A percentile compares a stretch with the other conserved stretches of the same genome.
phyloP scores from a whole-genome alignment of 1,140 invertebrate genomes.

The Drosophila baimaii region DNA sequence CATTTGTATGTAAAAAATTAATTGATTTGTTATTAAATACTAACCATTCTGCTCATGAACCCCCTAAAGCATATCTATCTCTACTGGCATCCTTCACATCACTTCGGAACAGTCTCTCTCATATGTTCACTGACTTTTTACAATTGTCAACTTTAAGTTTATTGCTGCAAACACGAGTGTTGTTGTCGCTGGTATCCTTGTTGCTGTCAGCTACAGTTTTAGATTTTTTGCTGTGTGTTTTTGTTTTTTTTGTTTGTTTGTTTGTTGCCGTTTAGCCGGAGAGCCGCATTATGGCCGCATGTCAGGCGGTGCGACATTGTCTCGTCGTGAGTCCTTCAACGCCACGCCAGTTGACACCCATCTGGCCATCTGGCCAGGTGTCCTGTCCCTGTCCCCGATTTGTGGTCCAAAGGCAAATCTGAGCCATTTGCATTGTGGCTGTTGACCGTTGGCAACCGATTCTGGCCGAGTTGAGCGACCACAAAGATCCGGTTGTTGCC shows the following conservation, averaged over 20 bases:
- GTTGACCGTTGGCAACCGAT: slow-evolving; percentile 59
- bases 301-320: slow-evolving; percentile 62
- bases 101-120: slow-evolving; percentile 28
- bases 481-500: slow-evolving; percentile 44
- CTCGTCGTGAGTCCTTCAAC: slow-evolving; percentile 79
- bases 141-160: slow-evolving; percentile 78
- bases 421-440: slow-evolving; percentile 73
- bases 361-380: slow-evolving; percentile 50
- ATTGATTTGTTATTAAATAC: too few relatives aligned
- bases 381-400: slow-evolving; percentile 47
- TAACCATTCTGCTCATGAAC: too few relatives aligned
- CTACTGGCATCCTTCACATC: slow-evolving; percentile 9
- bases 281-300: slow-evolving; percentile 75
- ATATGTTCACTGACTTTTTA: slow-evolving; percentile 60
- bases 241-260: slow-evolving; percentile 32
- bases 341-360: slow-evolving; percentile 42
- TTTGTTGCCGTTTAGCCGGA: slow-evolving; percentile 47
- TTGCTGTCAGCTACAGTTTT: slow-evolving; percentile 67
- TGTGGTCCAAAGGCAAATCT: slow-evolving; percentile 72
- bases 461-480: slow-evolving; percentile 59
- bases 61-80: not conserved
- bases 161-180: slow-evolving; percentile 47
- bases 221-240: slow-evolving; percentile 36
- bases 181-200: slow-evolving; percentile 58
- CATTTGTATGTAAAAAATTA: too few relatives aligned